phyloP scores from a whole-genome alignment of 2,888 invertebrate genomes.

The Deilephila porcellus region DNA sequence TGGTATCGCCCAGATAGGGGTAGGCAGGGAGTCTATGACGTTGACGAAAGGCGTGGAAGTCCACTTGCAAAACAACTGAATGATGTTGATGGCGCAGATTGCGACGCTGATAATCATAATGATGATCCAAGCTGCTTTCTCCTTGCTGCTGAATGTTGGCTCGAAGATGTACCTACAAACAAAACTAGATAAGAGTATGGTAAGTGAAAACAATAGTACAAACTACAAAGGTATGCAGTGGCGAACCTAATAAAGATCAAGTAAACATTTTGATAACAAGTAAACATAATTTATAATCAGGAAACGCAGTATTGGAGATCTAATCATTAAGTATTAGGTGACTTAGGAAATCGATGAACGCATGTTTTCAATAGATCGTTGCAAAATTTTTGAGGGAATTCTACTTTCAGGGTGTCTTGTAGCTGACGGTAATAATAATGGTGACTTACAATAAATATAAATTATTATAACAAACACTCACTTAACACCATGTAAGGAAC shows the following conservation, averaged over 20 bases:
- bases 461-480: constrained; percentile 51
- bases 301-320: no score
- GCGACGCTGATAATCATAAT: constrained; percentile 72
- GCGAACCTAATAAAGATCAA: no score
- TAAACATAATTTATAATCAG: no score
- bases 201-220: background rate
- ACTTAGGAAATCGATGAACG: no score
- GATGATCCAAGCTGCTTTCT: constrained; percentile 70
- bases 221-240: background rate
- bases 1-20: constrained; percentile 79
- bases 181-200: background rate
- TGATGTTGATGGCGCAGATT: constrained; percentile 71
- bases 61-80: constrained; percentile 72
- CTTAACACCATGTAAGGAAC: constrained; percentile 80
- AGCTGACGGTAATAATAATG: no score
- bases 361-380: no score
- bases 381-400: no score
- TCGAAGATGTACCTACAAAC: constrained; percentile 73
- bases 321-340: no score
- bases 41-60: constrained; percentile 76
- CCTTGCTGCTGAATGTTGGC: constrained; percentile 69
- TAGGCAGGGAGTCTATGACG: constrained; percentile 76
- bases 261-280: no score
- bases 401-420: no score
- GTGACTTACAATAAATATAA: background rate